Evolutionary conservation across 2,888 invertebrate genomes (phyloP).

Genomic region (Cryptus viduatorius): DNA sequence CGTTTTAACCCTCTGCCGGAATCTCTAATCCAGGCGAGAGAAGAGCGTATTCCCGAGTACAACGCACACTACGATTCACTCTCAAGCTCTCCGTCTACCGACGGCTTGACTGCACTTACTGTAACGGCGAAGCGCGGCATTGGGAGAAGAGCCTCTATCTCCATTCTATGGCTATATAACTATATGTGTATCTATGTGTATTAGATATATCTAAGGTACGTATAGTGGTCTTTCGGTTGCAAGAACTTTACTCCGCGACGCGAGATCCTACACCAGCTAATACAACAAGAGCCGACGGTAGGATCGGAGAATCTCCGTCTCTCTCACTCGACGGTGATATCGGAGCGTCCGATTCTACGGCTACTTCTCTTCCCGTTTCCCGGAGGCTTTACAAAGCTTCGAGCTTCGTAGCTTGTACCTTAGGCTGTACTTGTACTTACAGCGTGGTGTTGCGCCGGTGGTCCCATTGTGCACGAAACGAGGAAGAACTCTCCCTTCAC

Average conservation of each 20-base stretch:
- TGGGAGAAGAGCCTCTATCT: constrained; percentile 54
- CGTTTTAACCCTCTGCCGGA: constrained; percentile 67
- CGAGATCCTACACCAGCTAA: constrained; percentile 63
- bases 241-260: constrained; percentile 62
- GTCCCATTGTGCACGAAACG: constrained; percentile 79
- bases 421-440: constrained; percentile 74
- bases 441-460: constrained; percentile 76
- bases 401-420: constrained; percentile 36
- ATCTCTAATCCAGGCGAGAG: constrained; percentile 66
- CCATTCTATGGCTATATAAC: constrained; percentile 7
- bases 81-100: constrained; percentile 51
- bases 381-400: constrained; percentile 47
- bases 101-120: constrained; percentile 58
- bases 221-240: constrained; percentile 52
- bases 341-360: constrained; percentile 24
- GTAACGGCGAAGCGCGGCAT: constrained; percentile 66
- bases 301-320: constrained; percentile 7
- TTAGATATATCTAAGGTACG: constrained; percentile 17
- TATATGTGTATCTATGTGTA: constrained; percentile 1
- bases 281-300: constrained; percentile 58
- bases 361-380: constrained; percentile 42
- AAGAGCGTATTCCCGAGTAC: constrained; percentile 62
- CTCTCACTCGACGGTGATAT: not conserved
- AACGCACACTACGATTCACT: constrained; percentile 52
- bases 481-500: constrained; percentile 72